Evolutionary conservation across 2,797 vertebrate genomes (phyloP).

Genomic region (Epinephelus awoara): DNA sequence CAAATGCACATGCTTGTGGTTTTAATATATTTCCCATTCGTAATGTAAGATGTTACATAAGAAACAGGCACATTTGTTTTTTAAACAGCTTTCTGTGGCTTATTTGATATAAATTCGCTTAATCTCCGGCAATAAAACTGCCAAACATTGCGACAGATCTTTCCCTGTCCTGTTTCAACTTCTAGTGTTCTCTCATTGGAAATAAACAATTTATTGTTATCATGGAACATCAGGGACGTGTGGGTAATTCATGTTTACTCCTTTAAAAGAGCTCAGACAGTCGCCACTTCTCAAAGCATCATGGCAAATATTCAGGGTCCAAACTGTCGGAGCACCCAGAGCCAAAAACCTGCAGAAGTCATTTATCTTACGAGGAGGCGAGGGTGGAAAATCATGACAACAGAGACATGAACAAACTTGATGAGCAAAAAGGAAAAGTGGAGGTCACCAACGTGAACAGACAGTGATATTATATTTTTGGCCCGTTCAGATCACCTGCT

Average conservation of each 20-base stretch:
- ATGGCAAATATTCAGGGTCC: slow-evolving; percentile 10
- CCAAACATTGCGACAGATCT: neutral
- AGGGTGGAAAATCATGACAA: slow-evolving; percentile 27
- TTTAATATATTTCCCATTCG: neutral
- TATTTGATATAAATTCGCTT: neutral
- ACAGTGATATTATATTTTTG: neutral
- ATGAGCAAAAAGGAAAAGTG: slow-evolving; percentile 31
- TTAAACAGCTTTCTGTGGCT: too few species aligned
- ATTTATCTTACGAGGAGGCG: neutral
- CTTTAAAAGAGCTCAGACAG: neutral
- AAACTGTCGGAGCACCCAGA: neutral
- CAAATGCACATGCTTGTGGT: neutral
- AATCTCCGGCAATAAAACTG: neutral
- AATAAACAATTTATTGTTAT: slow-evolving; percentile 5
- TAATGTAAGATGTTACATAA: too few species aligned
- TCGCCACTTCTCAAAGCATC: neutral
- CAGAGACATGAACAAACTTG: slow-evolving; percentile 1
- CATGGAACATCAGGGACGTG: neutral
- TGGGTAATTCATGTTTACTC: neutral
- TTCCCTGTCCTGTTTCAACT: neutral
- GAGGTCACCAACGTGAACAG: slow-evolving; percentile 10
- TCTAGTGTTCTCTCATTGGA: neutral
- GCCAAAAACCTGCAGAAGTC: slow-evolving; percentile 40
- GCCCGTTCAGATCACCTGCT: slow-evolving; percentile 4
- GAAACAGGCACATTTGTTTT: too few species aligned